Evolutionary conservation across 2,888 invertebrate species (phyloP).

Genomic region (Drosophila mercatorum): DNA sequence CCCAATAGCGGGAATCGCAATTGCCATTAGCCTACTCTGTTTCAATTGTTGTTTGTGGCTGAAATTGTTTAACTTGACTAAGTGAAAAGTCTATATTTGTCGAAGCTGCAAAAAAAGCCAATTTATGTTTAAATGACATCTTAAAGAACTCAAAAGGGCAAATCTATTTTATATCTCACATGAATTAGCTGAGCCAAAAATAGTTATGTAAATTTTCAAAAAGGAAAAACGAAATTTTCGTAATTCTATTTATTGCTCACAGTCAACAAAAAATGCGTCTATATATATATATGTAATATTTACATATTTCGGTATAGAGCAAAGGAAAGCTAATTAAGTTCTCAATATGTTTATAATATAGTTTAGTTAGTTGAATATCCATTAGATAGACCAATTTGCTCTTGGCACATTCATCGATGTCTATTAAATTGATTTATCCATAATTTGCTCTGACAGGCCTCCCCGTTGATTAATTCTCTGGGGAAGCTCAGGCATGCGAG

Average conservation of each 20-base stretch:
- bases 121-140: not conserved
- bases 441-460: slow-evolving; percentile 34
- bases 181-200: not conserved
- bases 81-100: too few species aligned
- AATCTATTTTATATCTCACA: not conserved
- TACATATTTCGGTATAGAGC: not conserved
- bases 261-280: not conserved
- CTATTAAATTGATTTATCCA: slow-evolving; percentile 18
- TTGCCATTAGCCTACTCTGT: not conserved
- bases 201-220: not conserved
- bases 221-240: not conserved
- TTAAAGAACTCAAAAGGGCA: too few species aligned
- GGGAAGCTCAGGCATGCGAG: not conserved
- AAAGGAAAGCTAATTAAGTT: slow-evolving; percentile 5
- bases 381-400: slow-evolving; percentile 42
- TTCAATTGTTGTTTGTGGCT: not conserved
- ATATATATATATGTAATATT: not conserved
- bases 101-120: not conserved
- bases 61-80: slow-evolving; percentile 1
- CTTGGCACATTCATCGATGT: slow-evolving; percentile 40
- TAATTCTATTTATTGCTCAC: not conserved
- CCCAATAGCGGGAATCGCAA: not conserved
- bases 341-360: not conserved
- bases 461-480: slow-evolving; percentile 7
- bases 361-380: slow-evolving; percentile 40